phyloP scores from a whole-genome alignment of 2,797 vertebrate species.

The Squalus acanthias region DNA sequence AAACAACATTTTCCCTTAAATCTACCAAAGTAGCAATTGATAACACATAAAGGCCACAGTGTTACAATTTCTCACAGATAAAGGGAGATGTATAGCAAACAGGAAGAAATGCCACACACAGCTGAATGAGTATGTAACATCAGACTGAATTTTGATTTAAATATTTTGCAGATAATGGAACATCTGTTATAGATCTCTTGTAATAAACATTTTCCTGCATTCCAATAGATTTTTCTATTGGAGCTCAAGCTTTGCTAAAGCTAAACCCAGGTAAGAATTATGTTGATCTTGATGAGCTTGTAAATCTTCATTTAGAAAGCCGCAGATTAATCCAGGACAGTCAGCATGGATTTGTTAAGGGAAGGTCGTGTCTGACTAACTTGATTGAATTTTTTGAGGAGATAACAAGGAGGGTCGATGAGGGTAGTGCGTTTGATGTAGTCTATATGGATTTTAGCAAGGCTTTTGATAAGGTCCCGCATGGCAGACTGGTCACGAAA shows the following conservation, averaged over 20 bases:
- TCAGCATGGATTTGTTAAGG: no score
- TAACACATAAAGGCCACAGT: not conserved
- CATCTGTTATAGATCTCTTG: not conserved
- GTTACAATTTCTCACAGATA: not conserved
- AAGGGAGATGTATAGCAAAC: not conserved
- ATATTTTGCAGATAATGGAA: not conserved
- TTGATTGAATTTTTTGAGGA: no score
- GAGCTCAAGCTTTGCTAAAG: not conserved
- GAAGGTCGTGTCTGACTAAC: no score
- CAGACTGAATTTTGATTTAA: not conserved
- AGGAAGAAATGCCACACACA: not conserved
- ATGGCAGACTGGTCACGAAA: no score
- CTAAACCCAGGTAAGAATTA: not conserved
- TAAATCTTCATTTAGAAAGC: no score
- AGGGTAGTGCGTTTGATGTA: no score
- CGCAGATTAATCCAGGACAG: no score
- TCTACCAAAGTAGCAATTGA: not conserved
- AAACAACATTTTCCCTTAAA: not conserved
- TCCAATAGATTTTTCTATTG: not conserved
- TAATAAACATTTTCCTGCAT: constrained; percentile 13
- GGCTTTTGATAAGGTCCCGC: no score
- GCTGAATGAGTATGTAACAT: not conserved
- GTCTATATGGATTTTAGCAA: no score
- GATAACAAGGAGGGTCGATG: no score
- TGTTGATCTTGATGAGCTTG: not conserved